A percentile compares a stretch with the other conserved stretches of the same genome.
phyloP scores from a whole-genome alignment of 2,888 invertebrate species.

The Sycophila texana region DNA sequence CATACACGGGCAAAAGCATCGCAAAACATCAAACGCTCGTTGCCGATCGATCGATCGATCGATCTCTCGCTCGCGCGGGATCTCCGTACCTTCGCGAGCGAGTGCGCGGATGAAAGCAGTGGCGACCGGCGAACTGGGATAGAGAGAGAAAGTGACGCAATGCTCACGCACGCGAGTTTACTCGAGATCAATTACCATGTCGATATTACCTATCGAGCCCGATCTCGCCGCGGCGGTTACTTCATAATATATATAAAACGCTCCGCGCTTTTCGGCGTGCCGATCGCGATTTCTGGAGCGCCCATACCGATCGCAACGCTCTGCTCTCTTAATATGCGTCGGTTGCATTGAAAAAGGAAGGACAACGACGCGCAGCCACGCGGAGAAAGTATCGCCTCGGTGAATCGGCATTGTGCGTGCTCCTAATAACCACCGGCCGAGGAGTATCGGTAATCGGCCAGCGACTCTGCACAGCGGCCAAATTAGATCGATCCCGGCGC shows the following conservation, averaged over 20 bases:
- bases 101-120: conserved; percentile 40
- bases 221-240: conserved; percentile 20
- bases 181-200: conserved; percentile 59
- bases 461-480: background rate
- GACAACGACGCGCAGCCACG: conserved; percentile 25
- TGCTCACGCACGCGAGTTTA: conserved; percentile 48
- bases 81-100: conserved; percentile 23
- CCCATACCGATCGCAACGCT: background rate
- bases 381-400: conserved; percentile 29
- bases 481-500: conserved; percentile 13
- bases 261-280: conserved; percentile 8
- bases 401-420: conserved; percentile 20
- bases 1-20: conserved; percentile 13
- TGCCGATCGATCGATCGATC: conserved; percentile 31
- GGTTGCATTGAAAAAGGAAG: conserved; percentile 11
- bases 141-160: conserved; percentile 3
- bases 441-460: background rate
- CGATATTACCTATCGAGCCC: conserved; percentile 56
- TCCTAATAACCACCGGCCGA: conserved; percentile 4
- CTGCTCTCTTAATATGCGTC: background rate
- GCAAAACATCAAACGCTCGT: conserved; percentile 40
- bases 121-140: background rate
- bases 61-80: conserved; percentile 10
- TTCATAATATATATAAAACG: conserved; percentile 18
- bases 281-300: background rate